Base-by-base conservation (phyloP, 2,797 vertebrate species). In the Neosilurus hyrtlii region DNA sequence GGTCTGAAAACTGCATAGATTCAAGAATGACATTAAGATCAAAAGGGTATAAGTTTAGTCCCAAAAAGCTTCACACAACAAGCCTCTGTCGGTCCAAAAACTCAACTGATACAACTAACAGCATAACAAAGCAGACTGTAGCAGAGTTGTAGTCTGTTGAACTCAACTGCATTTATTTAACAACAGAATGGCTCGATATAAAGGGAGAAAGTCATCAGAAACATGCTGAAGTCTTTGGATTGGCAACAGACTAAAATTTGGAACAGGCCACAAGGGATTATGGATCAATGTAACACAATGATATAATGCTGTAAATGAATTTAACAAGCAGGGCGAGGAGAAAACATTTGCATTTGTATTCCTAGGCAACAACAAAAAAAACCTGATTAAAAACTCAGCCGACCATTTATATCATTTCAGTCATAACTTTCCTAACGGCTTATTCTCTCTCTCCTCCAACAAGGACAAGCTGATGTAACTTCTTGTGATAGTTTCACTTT, bases 191-290 rank as follows among this genome's bases (percentile, higher is more conserved):
- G 62, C 11, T 52, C 8, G 0, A 74, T 56, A 51, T 74, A 24
- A 7, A 37, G 37, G 56, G n/a, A 63, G 54, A 77, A 65, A 65
- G 35, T 43, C 8, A 51, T 77, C 49, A 10, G 57, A 18, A 3
- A 49, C 24, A 16, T 51, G 43, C 37, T 61, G 75, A 24, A 51
- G 15, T 63, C 35, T 56, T 26, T 80, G 4, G 4, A 72, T 75
- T 71, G 43, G 43, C 43, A 43, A 43, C 43, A 43, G 43, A 61
- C 77, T n/a, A 9, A 37, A 51, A 18, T 26, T 51, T 11, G 43
- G 51, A 81, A 54, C n/a, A 83, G 74, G 80, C 57, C 77, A 80
- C 80, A 86, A 77, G 57, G 56, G 59, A 85, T 52, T 75, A 81
- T 72, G 57, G 37, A 71, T 24, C 52, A 68, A 56, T 15, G 70